Evolutionary conservation across 2,113 vertebrate genomes (phyloP).

Genomic region (crab-eating macaque (Macaca fascicularis)): DNA sequence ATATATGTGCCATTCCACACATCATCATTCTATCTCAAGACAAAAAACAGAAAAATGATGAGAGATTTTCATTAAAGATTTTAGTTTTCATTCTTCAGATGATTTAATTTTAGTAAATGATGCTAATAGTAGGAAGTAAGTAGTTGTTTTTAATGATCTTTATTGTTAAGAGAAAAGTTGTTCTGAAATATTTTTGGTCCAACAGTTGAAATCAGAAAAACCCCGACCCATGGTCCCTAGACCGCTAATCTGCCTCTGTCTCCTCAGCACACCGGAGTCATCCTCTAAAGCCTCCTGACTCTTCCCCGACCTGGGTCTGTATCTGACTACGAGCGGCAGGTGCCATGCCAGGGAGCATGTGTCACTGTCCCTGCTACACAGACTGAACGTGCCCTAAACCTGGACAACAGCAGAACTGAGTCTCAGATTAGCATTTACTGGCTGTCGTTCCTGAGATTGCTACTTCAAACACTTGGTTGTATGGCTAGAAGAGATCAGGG

Average conservation of each 20-base stretch:
- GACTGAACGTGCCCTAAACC: background rate
- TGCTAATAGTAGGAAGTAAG: background rate
- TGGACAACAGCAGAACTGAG: background rate
- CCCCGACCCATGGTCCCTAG: too few relatives aligned
- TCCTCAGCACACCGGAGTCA: background rate
- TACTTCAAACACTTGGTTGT: background rate
- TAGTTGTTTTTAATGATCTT: background rate
- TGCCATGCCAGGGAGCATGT: too few relatives aligned
- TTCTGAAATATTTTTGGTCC: background rate
- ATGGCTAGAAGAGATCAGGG: background rate
- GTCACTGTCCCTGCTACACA: background rate
- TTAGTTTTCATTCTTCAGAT: background rate
- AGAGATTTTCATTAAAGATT: background rate
- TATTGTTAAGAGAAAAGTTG: background rate
- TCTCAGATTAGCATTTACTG: background rate
- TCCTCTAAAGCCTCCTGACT: background rate
- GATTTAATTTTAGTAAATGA: background rate
- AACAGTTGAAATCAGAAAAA: background rate
- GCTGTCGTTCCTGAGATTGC: background rate
- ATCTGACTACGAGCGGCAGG: background rate
- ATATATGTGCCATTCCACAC: background rate
- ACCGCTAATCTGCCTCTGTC: background rate
- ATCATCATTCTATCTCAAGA: background rate
- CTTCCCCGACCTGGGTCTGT: fast-evolving
- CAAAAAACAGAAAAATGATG: background rate